Evolutionary conservation across 1,140 invertebrate species (phyloP).

Genomic region (Formica exsecta): DNA sequence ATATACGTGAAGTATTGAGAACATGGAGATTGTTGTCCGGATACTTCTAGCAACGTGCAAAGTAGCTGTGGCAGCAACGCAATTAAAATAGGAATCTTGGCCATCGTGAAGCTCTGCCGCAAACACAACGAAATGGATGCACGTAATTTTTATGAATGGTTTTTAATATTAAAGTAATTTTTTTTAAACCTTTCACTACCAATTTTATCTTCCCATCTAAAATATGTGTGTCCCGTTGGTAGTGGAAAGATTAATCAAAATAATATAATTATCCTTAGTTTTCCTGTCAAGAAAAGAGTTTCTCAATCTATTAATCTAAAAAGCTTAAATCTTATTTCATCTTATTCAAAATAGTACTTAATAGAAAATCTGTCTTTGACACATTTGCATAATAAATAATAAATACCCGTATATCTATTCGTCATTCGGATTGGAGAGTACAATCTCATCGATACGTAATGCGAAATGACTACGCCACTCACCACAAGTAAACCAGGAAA

Average conservation of each 20-base stretch:
- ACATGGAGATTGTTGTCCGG: slow-evolving; percentile 77
- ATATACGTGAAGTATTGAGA: slow-evolving; percentile 84
- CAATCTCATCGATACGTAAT: not conserved
- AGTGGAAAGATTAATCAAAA: too few relatives aligned
- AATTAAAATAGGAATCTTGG: slow-evolving; percentile 24
- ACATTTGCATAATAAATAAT: slow-evolving; percentile 31
- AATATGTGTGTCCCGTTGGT: too few relatives aligned
- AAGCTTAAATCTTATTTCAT: not conserved
- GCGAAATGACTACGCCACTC: not conserved
- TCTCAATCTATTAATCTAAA: too few relatives aligned
- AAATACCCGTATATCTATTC: not conserved
- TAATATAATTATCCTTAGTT: too few relatives aligned
- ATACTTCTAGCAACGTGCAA: not conserved
- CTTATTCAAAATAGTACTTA: not conserved
- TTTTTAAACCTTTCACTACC: not conserved
- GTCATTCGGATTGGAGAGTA: not conserved
- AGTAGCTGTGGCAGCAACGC: slow-evolving; percentile 26
- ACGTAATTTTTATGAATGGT: not conserved
- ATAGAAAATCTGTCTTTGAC: not conserved
- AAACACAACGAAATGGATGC: not conserved
- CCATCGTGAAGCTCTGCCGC: slow-evolving; percentile 46
- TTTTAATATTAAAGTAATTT: not conserved
- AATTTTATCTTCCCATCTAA: too few relatives aligned
- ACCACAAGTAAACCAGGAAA: not conserved
- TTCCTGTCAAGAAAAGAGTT: too few relatives aligned